These are phyloP conservation scores for Xanthorhoe spadicearia DNA, from an alignment of 2,888 invertebrate genomes.

Conservation along the genomic window DNA sequence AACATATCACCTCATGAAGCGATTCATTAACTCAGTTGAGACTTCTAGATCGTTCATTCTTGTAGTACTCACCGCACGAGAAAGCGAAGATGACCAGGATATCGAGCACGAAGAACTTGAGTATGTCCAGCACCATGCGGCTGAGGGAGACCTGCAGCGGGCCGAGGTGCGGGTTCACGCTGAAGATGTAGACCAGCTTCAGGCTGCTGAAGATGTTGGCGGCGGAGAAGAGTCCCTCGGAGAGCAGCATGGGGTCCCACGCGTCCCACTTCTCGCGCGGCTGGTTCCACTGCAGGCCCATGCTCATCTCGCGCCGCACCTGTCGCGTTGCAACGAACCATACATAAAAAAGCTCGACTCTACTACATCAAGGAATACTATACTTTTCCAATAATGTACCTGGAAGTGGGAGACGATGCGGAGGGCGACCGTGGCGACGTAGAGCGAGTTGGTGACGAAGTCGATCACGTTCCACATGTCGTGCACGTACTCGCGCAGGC, in stretches of 20 bases:
- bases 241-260: slow-evolving; percentile 98
- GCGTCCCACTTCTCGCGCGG: slow-evolving; percentile 97
- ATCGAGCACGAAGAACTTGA: slow-evolving; percentile 98
- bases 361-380: too few species aligned
- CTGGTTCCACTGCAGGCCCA: slow-evolving; percentile 86
- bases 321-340: slow-evolving; percentile 50
- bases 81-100: slow-evolving; percentile 97
- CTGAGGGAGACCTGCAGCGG: slow-evolving; percentile 98
- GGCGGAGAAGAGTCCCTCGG: slow-evolving; percentile 98
- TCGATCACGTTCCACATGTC: slow-evolving; percentile 99
- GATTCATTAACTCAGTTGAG: too few species aligned
- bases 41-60: neutral
- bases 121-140: slow-evolving; percentile 96
- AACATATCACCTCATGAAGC: neutral
- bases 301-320: slow-evolving; percentile 90
- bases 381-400: slow-evolving; percentile 86
- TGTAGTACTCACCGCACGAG: slow-evolving; percentile 91
- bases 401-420: slow-evolving; percentile 97
- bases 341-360: too few species aligned
- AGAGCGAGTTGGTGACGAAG: slow-evolving; percentile 98
- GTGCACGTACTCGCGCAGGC: slow-evolving; percentile 97
- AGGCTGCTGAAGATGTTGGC: slow-evolving; percentile 98
- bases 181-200: slow-evolving; percentile 98
- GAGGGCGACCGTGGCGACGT: slow-evolving; percentile 98
- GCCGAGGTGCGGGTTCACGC: slow-evolving; percentile 98